Percentiles rank a stretch among this genome's conserved stretches.
phyloP scores from a whole-genome alignment of 23 tunicate genomes.

The Clavelina lepadiformis region DNA sequence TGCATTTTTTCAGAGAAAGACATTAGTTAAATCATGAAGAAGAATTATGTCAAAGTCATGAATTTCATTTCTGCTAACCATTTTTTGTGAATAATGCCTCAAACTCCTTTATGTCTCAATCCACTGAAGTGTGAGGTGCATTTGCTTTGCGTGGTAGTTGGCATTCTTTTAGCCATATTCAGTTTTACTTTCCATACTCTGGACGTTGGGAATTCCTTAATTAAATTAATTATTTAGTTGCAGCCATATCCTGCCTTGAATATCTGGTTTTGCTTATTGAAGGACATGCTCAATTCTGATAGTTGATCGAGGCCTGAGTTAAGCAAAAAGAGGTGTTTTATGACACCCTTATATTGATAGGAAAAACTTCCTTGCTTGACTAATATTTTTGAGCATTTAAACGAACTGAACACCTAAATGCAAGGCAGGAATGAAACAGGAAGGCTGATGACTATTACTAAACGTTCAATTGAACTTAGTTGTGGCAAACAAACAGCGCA shows the following conservation, averaged over 20 bases:
- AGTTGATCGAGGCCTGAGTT: no score
- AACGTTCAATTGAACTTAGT: constrained; percentile 3
- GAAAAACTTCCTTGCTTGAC: constrained; percentile 13
- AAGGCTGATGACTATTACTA: constrained; percentile 3
- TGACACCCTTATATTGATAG: constrained; percentile 10
- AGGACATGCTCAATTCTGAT: no score
- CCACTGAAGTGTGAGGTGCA: no score
- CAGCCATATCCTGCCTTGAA: not conserved
- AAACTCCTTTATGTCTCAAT: no score
- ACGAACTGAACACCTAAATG: constrained; percentile 15
- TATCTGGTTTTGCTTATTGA: not conserved
- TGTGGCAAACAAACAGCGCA: constrained; percentile 8
- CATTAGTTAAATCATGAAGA: constrained; percentile 5
- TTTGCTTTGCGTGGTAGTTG: no score
- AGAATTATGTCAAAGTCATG: constrained; percentile 2
- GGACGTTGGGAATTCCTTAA: no score
- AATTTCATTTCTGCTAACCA: no score
- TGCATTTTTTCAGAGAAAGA: constrained; percentile 1
- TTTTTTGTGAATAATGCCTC: no score
- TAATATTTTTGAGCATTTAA: constrained; percentile 7
- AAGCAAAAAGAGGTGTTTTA: not conserved
- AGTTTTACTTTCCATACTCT: no score
- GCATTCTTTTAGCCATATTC: no score
- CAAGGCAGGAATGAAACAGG: constrained; percentile 15
- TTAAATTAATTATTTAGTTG: not conserved